Evolutionary conservation across 2,113 vertebrate species (phyloP).

Genomic region (Phainopepla nitens): DNA sequence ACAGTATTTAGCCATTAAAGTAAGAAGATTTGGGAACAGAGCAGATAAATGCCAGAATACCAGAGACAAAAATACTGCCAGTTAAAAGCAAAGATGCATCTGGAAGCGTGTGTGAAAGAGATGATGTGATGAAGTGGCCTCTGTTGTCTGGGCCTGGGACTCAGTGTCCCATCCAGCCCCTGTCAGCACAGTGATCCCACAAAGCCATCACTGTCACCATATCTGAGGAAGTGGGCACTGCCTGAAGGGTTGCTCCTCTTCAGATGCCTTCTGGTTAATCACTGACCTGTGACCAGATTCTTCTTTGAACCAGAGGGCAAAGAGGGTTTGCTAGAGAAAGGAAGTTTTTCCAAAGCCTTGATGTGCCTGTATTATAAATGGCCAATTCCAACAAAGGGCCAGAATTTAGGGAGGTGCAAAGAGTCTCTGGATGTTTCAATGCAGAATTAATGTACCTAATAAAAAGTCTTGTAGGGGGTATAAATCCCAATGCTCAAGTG

Average conservation of each 20-base stretch:
- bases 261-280: background rate
- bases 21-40: background rate
- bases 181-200: background rate
- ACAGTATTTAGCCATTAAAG: background rate
- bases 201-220: rapidly evolving
- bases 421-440: background rate
- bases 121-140: background rate
- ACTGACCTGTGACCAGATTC: background rate
- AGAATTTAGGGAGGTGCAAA: background rate
- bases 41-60: background rate
- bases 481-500: background rate
- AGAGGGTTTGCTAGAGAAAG: background rate
- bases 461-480: background rate
- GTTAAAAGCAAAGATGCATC: background rate
- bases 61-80: background rate
- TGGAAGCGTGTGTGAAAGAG: background rate
- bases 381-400: background rate
- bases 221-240: background rate
- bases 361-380: background rate
- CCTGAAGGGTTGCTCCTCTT: background rate
- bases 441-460: background rate
- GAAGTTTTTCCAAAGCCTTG: background rate
- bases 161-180: background rate
- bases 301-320: background rate
- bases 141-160: background rate